Evolutionary conservation across 2,888 invertebrate species (phyloP).

Genomic region (Caradrina clavipalpis): DNA sequence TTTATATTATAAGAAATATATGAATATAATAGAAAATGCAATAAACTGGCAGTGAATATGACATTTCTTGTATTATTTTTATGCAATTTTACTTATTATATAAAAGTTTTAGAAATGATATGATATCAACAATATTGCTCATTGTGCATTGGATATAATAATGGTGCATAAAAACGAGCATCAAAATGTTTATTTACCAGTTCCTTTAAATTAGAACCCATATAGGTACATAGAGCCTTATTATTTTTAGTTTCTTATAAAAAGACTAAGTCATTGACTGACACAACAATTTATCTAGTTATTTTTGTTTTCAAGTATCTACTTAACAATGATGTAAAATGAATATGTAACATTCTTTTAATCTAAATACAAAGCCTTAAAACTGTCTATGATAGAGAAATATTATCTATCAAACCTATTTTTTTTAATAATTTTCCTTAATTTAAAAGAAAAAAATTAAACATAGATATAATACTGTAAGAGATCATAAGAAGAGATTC

Average conservation of each 20-base stretch:
- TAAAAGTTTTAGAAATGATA: conserved; percentile 22
- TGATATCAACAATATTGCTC: neutral
- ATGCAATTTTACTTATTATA: conserved; percentile 2
- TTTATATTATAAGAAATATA: conserved; percentile 54
- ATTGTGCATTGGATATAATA: conserved; percentile 10
- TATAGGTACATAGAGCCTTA: neutral
- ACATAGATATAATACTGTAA: conserved; percentile 60
- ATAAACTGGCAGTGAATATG: conserved; percentile 61
- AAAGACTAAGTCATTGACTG: neutral
- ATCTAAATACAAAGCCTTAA: conserved; percentile 15
- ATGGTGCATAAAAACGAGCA: conserved; percentile 29
- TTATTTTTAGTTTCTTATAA: neutral
- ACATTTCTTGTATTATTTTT: conserved; percentile 27
- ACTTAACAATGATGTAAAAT: conserved; percentile 1
- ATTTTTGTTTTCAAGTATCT: conserved; percentile 5
- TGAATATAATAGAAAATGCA: conserved; percentile 47
- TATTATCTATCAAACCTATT: conserved; percentile 6
- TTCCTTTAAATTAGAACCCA: neutral
- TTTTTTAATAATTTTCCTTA: conserved; percentile 12
- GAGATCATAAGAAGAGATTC: conserved; percentile 72
- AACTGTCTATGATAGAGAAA: neutral
- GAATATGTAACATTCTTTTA: conserved; percentile 18
- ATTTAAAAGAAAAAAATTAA: conserved; percentile 11
- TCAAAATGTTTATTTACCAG: neutral
- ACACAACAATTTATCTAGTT: neutral